Evolutionary conservation across 2,113 vertebrate species (phyloP), one percentile per base, ranked within the genome.

Genomic region (Hystrix cristata): DNA sequence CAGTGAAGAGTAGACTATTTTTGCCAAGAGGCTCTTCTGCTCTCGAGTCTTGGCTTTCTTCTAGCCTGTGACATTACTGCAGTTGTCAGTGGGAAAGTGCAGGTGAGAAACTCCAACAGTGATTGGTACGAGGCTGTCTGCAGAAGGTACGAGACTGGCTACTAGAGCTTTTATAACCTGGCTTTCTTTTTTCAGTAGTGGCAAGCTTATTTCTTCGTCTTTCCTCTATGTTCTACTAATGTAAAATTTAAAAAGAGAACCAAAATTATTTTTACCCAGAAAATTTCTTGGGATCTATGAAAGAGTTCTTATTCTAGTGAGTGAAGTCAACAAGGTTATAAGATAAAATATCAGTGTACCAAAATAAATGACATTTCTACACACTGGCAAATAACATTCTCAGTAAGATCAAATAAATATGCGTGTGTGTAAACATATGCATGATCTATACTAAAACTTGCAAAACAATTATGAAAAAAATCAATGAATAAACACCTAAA

Each of bases 121-220:
- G 72, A 59, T 6, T 25, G 43, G 64, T 25, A 25, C 43, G 89
- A 83, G 79, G 74, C 87, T 76, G 55, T 55, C 79, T 90, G 87
- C 78, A 96, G 88, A 74, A 71, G 81, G 78, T 67, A 85, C 81
- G 74, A 55, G 76, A 74, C 95, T 79, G 94, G 65, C 64, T 76
- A 62, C 87, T 95, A 95, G 96, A 97, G 96, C 95, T 98, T 95
- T 92, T 95, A 82, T n/a, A 94, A 96, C 80, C n/a, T 69, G 91
- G 74, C 57, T 92, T 93, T 55, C 59, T 82, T 81, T 83, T 59
- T 91, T 93, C 78, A 94, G n/a, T 67, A 46, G 43, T 90, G 74
- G 95, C 48, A 96, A 78, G 59, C 55, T 89, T 86, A 83, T 51
- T 85, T 80, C 85, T 91, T 87, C 85, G 88, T 71, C 55, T 95